These are phyloP conservation scores for Chionoecetes opilio DNA, from an alignment of 1,140 invertebrate species.

Conservation along the genomic window DNA sequence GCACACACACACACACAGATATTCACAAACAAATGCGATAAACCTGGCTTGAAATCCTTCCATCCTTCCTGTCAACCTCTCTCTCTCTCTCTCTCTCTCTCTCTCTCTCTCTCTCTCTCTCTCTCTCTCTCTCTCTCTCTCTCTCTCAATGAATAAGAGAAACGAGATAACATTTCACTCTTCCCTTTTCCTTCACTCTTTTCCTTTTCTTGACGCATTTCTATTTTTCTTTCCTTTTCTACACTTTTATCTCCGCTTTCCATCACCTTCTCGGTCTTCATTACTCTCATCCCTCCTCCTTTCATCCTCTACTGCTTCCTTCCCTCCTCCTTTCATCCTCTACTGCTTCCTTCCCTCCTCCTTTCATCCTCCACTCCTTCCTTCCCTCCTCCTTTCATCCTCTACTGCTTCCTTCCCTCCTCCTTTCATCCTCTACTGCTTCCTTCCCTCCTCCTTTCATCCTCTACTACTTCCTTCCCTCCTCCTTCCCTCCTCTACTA, in stretches of 20 bases:
- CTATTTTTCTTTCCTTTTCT: no score
- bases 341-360: no score
- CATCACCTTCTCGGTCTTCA: not conserved
- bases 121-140: conserved; percentile 12
- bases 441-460: not conserved
- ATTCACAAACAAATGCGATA: conserved; percentile 18
- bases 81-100: conserved; percentile 24
- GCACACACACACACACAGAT: not conserved
- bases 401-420: not conserved
- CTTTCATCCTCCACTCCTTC: not conserved
- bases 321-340: not conserved
- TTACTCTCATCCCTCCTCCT: not conserved
- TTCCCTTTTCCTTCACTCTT: not conserved
- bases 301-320: not conserved
- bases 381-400: not conserved
- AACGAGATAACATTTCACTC: not conserved
- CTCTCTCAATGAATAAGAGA: not conserved
- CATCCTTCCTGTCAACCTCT: not conserved
- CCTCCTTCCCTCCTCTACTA: not conserved
- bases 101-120: conserved; percentile 24
- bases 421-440: not conserved
- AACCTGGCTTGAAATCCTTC: not conserved
- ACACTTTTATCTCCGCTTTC: not conserved
- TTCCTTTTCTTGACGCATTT: not conserved
- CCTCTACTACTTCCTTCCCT: not conserved